Percentiles rank a stretch among this genome's conserved stretches.
phyloP scores from a whole-genome alignment of 1,140 invertebrate genomes.

The Drosophila rufa region DNA sequence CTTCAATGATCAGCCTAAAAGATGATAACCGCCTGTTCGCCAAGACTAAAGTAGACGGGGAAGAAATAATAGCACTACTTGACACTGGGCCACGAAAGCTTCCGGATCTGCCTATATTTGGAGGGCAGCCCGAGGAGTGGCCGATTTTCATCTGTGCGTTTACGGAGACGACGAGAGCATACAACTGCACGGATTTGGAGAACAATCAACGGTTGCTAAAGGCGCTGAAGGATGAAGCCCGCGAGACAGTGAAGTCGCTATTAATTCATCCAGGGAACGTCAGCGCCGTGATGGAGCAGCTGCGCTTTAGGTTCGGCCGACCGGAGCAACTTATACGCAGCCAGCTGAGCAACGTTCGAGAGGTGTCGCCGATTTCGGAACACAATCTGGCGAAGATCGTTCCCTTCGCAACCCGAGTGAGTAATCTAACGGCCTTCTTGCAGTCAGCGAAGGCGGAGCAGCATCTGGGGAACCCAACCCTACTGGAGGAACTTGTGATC shows the following conservation, averaged over 20 bases:
- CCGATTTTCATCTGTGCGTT: background rate
- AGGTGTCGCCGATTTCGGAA: slow-evolving; percentile 1
- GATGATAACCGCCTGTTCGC: no score
- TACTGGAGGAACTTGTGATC: background rate
- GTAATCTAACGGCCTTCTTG: slow-evolving; percentile 3
- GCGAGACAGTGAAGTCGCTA: no score
- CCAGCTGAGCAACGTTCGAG: slow-evolving; percentile 1
- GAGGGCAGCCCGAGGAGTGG: background rate
- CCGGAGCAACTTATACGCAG: background rate
- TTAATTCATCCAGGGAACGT: background rate
- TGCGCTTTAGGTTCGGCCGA: background rate
- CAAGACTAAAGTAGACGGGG: no score
- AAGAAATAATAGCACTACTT: no score
- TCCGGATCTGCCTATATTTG: background rate
- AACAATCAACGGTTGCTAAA: no score
- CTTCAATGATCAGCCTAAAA: no score
- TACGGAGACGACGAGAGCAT: background rate
- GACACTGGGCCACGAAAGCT: background rate
- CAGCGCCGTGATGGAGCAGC: background rate
- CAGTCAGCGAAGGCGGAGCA: slow-evolving; percentile 12
- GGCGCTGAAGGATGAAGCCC: no score
- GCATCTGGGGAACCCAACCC: background rate
- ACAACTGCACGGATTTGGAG: slow-evolving; percentile 2
- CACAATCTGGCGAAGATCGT: slow-evolving; percentile 1
- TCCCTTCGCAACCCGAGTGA: slow-evolving; percentile 2